phyloP scores from a whole-genome alignment of 2,888 invertebrate species.

The Coleophora flavipennella region DNA sequence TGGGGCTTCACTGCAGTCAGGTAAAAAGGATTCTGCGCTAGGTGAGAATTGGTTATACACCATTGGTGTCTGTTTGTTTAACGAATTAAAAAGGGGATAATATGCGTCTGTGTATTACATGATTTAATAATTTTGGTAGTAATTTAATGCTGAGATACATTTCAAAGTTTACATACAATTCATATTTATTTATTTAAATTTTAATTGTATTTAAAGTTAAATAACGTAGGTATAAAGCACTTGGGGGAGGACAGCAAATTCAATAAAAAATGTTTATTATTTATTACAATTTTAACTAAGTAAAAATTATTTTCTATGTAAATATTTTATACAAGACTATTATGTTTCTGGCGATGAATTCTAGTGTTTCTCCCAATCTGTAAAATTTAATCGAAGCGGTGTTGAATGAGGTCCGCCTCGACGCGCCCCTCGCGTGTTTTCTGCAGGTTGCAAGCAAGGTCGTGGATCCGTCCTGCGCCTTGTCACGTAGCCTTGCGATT shows the following conservation, averaged over 20 bases:
- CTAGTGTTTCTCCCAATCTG: constrained; percentile 62
- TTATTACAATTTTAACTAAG: constrained; percentile 70
- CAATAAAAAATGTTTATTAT: constrained; percentile 72
- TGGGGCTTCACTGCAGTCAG: no score
- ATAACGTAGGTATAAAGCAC: constrained; percentile 74
- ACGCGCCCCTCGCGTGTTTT: not conserved
- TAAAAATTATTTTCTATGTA: constrained; percentile 72
- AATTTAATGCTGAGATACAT: constrained; percentile 63
- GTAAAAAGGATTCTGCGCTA: no score
- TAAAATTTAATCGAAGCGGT: constrained; percentile 53
- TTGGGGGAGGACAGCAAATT: constrained; percentile 75
- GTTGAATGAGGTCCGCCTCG: constrained; percentile 23
- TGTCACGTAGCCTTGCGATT: no score
- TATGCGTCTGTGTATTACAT: constrained; percentile 44
- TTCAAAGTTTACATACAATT: constrained; percentile 67
- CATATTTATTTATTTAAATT: constrained; percentile 51
- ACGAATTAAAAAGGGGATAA: no score
- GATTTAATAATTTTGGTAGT: constrained; percentile 63
- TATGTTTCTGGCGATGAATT: constrained; percentile 65
- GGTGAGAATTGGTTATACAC: no score
- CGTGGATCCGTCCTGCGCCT: no score
- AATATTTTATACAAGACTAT: constrained; percentile 72
- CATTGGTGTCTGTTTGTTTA: no score
- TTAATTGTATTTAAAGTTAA: constrained; percentile 70
- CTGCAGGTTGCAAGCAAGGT: no score